Evolutionary conservation across 1,140 invertebrate species (phyloP).

Genomic region (Lithobius niger): DNA sequence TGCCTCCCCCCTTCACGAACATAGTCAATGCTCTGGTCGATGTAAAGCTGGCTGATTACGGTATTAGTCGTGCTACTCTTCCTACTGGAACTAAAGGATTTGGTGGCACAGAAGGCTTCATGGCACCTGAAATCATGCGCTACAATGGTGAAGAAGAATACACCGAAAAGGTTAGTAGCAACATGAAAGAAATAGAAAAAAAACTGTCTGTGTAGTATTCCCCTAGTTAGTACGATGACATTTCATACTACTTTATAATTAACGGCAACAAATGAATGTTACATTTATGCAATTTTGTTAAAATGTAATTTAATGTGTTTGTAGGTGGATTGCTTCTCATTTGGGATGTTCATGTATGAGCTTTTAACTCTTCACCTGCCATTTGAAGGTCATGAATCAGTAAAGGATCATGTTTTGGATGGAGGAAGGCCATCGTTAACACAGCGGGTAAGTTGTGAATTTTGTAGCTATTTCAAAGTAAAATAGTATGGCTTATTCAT

Average conservation of each 20-base stretch:
- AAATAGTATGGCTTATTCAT: too few relatives aligned
- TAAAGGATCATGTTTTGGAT: slow-evolving; percentile 90
- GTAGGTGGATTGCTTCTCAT: slow-evolving; percentile 93
- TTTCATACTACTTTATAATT: too few relatives aligned
- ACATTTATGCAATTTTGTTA: too few relatives aligned
- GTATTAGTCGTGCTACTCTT: slow-evolving; percentile 73
- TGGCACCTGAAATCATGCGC: slow-evolving; percentile 96
- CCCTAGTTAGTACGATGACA: too few relatives aligned
- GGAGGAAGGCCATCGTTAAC: slow-evolving; percentile 79
- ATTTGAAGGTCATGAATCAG: slow-evolving; percentile 86
- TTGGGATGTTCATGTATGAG: slow-evolving; percentile 99
- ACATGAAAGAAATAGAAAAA: too few relatives aligned
- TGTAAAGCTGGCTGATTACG: slow-evolving; percentile 92
- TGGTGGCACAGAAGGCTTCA: slow-evolving; percentile 93
- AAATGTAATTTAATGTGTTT: slow-evolving; percentile 1
- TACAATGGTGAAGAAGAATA: slow-evolving; percentile 98
- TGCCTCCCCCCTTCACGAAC: slow-evolving; percentile 56
- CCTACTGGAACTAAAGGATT: slow-evolving; percentile 92
- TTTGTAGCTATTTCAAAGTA: too few relatives aligned
- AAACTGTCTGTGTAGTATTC: too few relatives aligned
- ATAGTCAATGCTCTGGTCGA: slow-evolving; percentile 44
- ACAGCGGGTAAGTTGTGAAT: slow-evolving; percentile 47
- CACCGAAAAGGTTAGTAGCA: slow-evolving; percentile 87
- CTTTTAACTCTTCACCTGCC: slow-evolving; percentile 83
- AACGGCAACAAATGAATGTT: too few relatives aligned